These are phyloP conservation scores for Megastigmus dorsalis DNA, from an alignment of 2,888 invertebrate species.

Conservation along the genomic window DNA sequence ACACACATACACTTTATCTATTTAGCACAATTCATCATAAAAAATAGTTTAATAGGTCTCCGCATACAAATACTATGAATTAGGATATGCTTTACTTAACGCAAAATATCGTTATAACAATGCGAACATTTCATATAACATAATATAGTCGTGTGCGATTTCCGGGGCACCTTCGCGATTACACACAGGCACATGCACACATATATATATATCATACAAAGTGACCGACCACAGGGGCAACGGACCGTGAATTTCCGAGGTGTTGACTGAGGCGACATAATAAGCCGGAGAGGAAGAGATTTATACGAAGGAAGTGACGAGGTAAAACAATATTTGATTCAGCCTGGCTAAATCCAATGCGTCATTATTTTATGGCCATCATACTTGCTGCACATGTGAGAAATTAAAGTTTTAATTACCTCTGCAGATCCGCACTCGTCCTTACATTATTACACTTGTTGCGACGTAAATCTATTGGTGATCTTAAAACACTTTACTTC, in stretches of 20 bases:
- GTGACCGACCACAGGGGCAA: slow-evolving; percentile 5
- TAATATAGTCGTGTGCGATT: no score
- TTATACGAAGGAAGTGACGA: background rate
- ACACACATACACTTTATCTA: no score
- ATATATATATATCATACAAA: no score
- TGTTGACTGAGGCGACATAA: background rate
- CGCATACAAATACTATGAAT: background rate
- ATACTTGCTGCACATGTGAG: no score
- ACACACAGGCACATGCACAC: no score
- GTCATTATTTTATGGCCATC: no score
- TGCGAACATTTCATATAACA: background rate
- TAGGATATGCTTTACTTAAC: background rate
- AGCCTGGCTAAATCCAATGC: no score
- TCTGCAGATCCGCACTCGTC: no score
- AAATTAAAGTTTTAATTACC: no score
- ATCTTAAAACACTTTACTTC: no score
- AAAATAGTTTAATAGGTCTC: slow-evolving; percentile 15
- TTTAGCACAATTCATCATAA: background rate
- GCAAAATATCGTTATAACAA: slow-evolving; percentile 8
- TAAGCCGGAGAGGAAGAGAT: background rate
- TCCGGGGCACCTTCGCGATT: background rate
- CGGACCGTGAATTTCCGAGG: slow-evolving; percentile 26
- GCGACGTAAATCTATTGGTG: no score
- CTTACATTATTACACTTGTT: no score
- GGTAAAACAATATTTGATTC: background rate